Percentiles rank a stretch among this genome's conserved stretches.
Conservation (phyloP, 2,113 vertebrate genomes). For the Collichthys lucidus region DNA sequence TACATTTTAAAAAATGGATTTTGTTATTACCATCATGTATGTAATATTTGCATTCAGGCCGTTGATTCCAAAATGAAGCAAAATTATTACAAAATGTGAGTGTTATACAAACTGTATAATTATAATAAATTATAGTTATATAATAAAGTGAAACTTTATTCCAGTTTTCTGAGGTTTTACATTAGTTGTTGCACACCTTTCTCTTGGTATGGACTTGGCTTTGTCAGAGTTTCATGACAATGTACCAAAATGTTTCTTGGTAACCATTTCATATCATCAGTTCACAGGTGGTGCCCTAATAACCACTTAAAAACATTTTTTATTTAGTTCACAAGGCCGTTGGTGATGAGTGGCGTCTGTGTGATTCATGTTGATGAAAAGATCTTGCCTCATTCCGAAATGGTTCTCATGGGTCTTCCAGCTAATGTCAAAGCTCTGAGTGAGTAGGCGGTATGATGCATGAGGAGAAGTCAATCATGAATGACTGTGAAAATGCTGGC, state of each 20-base stretch:
- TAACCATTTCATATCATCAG: conserved; percentile 11
- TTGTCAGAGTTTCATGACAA: neutral
- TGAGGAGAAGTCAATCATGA: neutral
- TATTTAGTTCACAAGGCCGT: neutral
- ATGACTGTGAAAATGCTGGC: conserved; percentile 8
- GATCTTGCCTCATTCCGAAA: neutral
- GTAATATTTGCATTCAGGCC: too few species aligned
- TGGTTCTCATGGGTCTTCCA: neutral
- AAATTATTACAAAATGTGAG: too few species aligned
- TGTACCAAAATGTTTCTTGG: neutral
- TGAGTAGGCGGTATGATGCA: neutral
- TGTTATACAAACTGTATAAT: too few species aligned
- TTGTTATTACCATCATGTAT: too few species aligned
- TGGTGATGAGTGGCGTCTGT: neutral
- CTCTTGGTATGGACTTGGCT: neutral
- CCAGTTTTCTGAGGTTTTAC: too few species aligned
- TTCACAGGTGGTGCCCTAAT: neutral
- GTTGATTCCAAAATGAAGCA: too few species aligned
- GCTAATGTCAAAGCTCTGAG: conserved; percentile 3
- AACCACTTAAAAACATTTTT: conserved; percentile 4
- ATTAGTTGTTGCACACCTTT: neutral
- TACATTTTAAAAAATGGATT: too few species aligned
- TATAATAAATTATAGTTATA: too few species aligned
- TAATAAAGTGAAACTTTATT: too few species aligned
- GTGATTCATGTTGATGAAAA: neutral